Conservation (phyloP, 2,113 vertebrate species). For the Sorex araneus region DNA sequence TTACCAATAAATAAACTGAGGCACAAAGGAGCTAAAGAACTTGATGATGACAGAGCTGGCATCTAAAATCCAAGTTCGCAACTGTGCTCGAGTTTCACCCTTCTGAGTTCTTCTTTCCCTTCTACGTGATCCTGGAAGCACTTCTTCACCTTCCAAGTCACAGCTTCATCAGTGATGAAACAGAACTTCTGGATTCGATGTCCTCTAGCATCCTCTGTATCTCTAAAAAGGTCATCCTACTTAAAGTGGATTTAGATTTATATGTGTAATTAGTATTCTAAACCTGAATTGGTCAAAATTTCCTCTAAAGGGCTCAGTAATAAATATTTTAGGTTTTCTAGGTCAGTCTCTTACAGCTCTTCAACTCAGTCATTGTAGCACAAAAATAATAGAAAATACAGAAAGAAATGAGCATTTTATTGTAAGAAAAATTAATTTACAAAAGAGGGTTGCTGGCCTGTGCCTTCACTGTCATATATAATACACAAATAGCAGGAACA, state of each 20-base stretch:
- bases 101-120: background rate
- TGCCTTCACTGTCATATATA: background rate
- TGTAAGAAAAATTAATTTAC: background rate
- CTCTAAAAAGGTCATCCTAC: background rate
- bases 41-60: background rate
- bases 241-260: background rate
- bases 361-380: background rate
- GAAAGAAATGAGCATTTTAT: background rate
- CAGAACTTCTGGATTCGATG: background rate
- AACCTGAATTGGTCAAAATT: background rate
- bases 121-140: background rate
- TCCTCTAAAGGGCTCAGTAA: background rate
- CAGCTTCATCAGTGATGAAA: background rate
- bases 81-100: background rate
- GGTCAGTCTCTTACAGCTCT: background rate
- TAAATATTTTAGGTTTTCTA: slow-evolving; percentile 47
- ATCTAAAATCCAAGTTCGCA: background rate
- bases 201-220: background rate
- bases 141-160: background rate
- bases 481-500: background rate
- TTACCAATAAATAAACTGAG: slow-evolving; percentile 24
- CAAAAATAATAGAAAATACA: background rate
- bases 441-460: background rate
- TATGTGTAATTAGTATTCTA: background rate
- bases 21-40: background rate